Percentiles rank a stretch among this genome's conserved stretches.
phyloP scores from a whole-genome alignment of 2,797 vertebrate species.

The Anguilla marmorata region DNA sequence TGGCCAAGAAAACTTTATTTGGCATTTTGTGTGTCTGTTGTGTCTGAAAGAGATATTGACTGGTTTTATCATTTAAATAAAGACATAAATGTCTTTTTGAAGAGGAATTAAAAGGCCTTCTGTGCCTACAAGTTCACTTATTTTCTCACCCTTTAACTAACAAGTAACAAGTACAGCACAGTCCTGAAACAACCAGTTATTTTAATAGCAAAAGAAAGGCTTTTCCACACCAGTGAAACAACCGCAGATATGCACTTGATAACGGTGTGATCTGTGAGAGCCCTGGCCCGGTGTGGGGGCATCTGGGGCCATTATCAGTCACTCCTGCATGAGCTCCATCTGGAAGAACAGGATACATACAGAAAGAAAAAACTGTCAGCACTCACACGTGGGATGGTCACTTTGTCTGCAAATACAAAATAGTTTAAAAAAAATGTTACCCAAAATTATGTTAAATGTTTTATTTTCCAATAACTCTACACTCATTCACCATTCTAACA shows the following conservation, averaged over 20 bases:
- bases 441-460: background rate
- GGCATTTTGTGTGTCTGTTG: background rate
- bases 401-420: background rate
- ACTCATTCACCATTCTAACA: background rate
- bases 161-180: too few relatives aligned
- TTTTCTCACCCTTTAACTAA: background rate
- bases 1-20: background rate
- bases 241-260: conserved; percentile 71
- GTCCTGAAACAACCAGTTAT: background rate
- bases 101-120: conserved; percentile 47
- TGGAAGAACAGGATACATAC: conserved; percentile 54
- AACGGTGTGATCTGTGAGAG: conserved; percentile 80
- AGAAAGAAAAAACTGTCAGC: background rate
- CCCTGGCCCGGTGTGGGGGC: conserved; percentile 83
- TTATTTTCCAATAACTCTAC: background rate
- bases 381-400: background rate
- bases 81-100: background rate
- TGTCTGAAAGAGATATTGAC: background rate
- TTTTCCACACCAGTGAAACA: background rate
- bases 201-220: background rate
- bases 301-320: conserved; percentile 95
- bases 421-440: background rate
- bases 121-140: background rate
- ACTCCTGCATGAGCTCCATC: conserved; percentile 90
- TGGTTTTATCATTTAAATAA: background rate